Evolutionary conservation across 2,113 vertebrate genomes (phyloP).

Genomic region (Halcyon malimbica): DNA sequence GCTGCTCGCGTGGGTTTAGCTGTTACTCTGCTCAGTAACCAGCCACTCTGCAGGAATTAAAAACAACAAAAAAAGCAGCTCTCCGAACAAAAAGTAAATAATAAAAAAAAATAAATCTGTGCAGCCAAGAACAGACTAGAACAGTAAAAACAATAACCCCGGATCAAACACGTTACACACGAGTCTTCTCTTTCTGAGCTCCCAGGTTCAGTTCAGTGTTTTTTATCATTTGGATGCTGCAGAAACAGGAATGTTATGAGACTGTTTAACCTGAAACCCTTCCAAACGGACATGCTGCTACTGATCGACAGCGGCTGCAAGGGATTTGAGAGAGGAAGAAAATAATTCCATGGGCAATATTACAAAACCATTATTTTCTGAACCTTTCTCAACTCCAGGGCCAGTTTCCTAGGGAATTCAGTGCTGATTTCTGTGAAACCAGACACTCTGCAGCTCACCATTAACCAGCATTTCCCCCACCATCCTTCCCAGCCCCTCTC

Average conservation of each 20-base stretch:
- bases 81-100: background rate
- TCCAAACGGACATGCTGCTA: background rate
- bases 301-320: background rate
- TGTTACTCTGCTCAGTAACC: background rate
- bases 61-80: background rate
- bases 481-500: background rate
- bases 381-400: background rate
- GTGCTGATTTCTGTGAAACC: background rate
- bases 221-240: background rate
- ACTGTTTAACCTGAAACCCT: background rate
- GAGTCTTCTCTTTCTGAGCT: background rate
- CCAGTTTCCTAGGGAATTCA: background rate
- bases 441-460: background rate
- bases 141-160: background rate
- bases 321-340: background rate
- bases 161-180: background rate
- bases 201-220: fast-evolving
- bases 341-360: background rate
- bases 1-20: background rate
- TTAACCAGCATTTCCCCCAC: background rate
- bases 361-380: background rate
- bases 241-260: background rate
- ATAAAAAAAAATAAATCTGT: background rate
- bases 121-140: slow-evolving; percentile 4
- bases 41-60: background rate